phyloP scores from a whole-genome alignment of 2,888 invertebrate species.

The Ganaspis brasiliensis region DNA sequence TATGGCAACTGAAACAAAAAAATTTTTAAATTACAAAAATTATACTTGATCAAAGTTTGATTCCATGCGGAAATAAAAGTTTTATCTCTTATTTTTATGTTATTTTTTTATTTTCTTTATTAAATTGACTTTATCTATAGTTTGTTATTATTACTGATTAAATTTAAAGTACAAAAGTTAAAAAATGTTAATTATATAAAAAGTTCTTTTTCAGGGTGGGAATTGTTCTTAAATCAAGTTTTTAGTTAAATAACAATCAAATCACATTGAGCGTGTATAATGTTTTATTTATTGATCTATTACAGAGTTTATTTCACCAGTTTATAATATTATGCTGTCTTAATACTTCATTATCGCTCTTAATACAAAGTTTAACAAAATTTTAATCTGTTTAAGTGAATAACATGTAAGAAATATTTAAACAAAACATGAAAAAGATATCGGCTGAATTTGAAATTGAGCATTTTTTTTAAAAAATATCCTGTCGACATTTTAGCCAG shows the following conservation, averaged over 20 bases:
- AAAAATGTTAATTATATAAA: not conserved
- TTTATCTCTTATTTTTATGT: no score
- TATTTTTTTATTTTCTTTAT: no score
- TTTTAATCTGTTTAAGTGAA: not conserved
- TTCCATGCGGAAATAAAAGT: no score
- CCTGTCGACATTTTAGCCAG: not conserved
- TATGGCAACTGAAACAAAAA: constrained; percentile 92
- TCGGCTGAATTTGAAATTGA: not conserved
- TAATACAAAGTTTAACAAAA: not conserved
- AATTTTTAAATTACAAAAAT: constrained; percentile 8
- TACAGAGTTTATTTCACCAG: constrained; percentile 25
- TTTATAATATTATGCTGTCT: constrained; percentile 37
- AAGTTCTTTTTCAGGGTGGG: no score
- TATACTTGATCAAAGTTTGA: not conserved
- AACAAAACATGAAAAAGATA: not conserved
- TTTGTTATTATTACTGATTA: no score
- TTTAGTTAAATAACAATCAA: constrained; percentile 8
- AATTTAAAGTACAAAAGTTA: not conserved
- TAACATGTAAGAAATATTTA: not conserved
- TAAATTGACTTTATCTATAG: no score
- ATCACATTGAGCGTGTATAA: not conserved
- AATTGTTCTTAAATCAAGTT: not conserved
- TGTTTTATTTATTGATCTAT: constrained; percentile 10
- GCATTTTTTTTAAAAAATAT: not conserved
- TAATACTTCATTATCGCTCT: constrained; percentile 25